These are phyloP conservation scores for Ferrisia virgata DNA, from an alignment of 2,888 invertebrate species.

Conservation along the genomic window DNA sequence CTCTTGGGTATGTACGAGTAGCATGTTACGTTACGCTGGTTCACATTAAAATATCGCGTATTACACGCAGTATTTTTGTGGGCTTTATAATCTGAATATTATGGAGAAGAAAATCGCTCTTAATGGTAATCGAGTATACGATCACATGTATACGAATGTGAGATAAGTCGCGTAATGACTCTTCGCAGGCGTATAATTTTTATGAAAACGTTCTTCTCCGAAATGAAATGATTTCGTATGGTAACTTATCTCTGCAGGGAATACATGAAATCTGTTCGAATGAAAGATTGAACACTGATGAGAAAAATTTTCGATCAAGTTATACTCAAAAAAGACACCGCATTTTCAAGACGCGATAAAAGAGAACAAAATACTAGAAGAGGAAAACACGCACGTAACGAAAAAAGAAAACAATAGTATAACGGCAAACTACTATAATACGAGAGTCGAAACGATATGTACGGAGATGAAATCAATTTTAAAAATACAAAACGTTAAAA, in stretches of 20 bases:
- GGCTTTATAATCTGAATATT: neutral
- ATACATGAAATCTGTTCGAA: neutral
- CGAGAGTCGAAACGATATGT: neutral
- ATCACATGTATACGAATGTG: neutral
- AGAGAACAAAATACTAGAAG: neutral
- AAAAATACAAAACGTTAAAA: neutral
- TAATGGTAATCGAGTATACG: neutral
- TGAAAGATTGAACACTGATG: neutral
- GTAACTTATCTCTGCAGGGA: neutral
- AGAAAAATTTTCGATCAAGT: neutral
- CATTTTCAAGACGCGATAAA: neutral
- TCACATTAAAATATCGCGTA: neutral
- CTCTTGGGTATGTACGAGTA: neutral
- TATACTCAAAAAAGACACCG: neutral
- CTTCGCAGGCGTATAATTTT: neutral
- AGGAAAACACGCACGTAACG: neutral
- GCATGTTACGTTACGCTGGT: neutral
- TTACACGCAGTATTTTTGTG: neutral
- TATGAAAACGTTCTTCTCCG: neutral
- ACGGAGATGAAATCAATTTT: neutral
- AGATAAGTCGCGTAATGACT: conserved; percentile 1
- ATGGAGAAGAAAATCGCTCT: neutral
- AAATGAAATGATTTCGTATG: neutral
- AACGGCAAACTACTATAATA: neutral
- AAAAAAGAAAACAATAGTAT: neutral